Evolutionary conservation across 2,113 vertebrate genomes (phyloP).

Genomic region (Rhinichthys klamathensis): DNA sequence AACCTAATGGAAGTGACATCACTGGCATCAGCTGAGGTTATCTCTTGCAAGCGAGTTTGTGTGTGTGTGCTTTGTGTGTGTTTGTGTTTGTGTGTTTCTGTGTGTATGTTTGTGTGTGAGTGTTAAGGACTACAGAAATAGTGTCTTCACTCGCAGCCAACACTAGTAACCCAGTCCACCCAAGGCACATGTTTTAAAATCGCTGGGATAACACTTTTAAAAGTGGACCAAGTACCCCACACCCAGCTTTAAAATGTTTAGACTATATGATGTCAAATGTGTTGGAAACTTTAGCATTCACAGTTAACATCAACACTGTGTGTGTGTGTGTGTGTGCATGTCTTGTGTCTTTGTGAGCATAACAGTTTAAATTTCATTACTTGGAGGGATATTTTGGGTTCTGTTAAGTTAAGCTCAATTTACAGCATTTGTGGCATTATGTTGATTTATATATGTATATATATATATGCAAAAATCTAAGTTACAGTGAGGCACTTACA

Average conservation of each 20-base stretch:
- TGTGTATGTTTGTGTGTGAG: conserved; percentile 22
- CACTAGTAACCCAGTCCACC: conserved; percentile 75
- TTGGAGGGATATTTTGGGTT: not conserved
- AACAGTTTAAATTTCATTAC: not conserved
- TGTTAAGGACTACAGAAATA: conserved; percentile 79
- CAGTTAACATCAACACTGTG: not conserved
- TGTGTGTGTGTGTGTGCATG: not conserved
- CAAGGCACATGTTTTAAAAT: conserved; percentile 73
- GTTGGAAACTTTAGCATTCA: conserved; percentile 3
- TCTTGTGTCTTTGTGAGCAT: not conserved
- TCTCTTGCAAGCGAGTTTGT: conserved; percentile 59
- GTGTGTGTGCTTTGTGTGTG: conserved; percentile 6
- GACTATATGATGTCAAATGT: conserved; percentile 29
- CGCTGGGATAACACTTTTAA: conserved; percentile 67
- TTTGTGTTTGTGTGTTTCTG: not conserved
- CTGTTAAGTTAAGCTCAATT: not conserved
- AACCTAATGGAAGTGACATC: conserved; percentile 99
- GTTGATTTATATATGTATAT: too few species aligned
- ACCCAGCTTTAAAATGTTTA: conserved; percentile 32
- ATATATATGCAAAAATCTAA: not conserved
- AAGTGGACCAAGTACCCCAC: conserved; percentile 35
- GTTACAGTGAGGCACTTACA: not conserved
- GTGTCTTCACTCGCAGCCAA: conserved; percentile 77
- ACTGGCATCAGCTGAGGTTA: conserved; percentile 95
- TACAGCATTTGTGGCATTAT: not conserved